Base-by-base conservation (phyloP, 2,888 invertebrate genomes). In the Hyposoter didymator region DNA sequence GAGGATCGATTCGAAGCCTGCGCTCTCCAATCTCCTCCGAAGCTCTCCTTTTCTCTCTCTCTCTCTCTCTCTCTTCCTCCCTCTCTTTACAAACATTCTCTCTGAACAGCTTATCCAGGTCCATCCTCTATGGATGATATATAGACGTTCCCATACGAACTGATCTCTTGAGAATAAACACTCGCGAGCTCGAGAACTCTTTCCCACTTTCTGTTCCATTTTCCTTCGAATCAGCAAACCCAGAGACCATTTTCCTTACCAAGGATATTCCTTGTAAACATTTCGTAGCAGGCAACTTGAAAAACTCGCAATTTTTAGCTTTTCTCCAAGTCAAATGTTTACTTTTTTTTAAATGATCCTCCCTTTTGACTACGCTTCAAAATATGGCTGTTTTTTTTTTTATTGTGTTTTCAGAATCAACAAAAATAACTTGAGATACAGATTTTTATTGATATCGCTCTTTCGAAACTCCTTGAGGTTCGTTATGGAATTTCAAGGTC, bases 1-100 rank as follows among this genome's bases (percentile, higher is more conserved):
- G 84, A 87, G 84, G 88, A 92, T 92, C 92, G 92, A 92, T 92
- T 91, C 88, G 89, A 90, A 87, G 91, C 90, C 88, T 92, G 92
- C 92, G 92, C 92, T 84, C 87, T 86, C 80, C 85, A 82, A 82
- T 69, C 78, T 78, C 74, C 78, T 70, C 82, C 87, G 84, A 89
- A 80, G 89, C 80, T n/a, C 49, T 52, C n/a, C n/a, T 17, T 35
- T 35, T 2, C 28, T 28, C 28, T 28, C 28, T 28, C 28, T 28
- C 28, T 49, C n/a, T 17, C 49, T 14, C n/a, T 55, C 55, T 64
- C 22, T 64, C 64, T 64, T 35, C 35, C 64, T 64, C 32, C n/a
- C 64, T 87, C 79, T 70, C 55, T 88, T 78, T 88, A 84, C 86
- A 79, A 78, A 81, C 64, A 47, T 82, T 85, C 78, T 72, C 80